These are phyloP conservation scores for Ceratotherium simum DNA, from an alignment of 2,113 vertebrate species.

Conservation along the genomic window DNA sequence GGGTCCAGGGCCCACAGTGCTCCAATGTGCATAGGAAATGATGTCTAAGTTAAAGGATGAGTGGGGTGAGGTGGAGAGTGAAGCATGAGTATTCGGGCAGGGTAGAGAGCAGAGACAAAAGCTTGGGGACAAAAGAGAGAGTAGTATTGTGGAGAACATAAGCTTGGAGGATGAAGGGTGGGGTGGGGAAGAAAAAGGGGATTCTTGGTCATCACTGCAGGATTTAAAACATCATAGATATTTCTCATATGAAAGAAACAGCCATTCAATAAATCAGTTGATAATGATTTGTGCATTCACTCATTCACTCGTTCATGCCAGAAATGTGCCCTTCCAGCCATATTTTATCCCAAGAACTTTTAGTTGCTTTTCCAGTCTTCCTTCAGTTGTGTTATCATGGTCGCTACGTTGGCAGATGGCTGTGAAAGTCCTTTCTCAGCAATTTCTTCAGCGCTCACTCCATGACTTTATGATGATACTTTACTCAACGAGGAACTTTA, in stretches of 20 bases:
- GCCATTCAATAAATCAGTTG: neutral
- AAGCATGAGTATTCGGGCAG: neutral
- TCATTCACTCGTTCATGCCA: neutral
- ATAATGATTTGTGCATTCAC: neutral
- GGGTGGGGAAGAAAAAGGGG: neutral
- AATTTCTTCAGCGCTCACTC: conserved; percentile 44
- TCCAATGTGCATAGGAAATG: neutral
- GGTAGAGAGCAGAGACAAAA: neutral
- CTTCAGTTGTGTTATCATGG: neutral
- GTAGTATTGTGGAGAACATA: neutral
- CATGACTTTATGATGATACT: conserved; percentile 58
- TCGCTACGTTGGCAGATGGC: neutral
- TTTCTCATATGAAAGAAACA: conserved; percentile 11
- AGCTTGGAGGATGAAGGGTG: neutral
- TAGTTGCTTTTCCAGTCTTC: neutral
- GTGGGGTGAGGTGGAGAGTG: neutral
- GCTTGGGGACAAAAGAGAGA: neutral
- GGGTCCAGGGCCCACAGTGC: neutral
- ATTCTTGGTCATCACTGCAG: neutral
- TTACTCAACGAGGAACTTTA: conserved; percentile 48
- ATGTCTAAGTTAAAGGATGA: neutral
- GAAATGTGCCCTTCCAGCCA: neutral
- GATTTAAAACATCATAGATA: neutral
- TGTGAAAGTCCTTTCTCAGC: neutral
- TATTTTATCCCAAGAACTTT: neutral